These are phyloP conservation scores for Neostethus bicornis DNA, from an alignment of 2,797 vertebrate species.

Conservation along the genomic window DNA sequence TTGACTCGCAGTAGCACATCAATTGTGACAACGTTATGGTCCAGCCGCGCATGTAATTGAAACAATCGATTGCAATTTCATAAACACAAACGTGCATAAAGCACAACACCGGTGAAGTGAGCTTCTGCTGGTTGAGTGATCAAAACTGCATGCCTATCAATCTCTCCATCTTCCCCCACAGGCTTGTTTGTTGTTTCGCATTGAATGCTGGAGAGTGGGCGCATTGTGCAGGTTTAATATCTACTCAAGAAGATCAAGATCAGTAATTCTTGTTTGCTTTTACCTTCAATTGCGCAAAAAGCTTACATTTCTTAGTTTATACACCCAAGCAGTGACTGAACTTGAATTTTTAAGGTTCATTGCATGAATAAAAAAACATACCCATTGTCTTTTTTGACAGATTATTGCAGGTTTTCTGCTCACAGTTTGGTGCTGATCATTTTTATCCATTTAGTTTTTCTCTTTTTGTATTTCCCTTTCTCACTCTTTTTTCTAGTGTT, in stretches of 20 bases:
- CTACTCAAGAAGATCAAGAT: constrained; percentile 45
- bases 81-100: constrained; percentile 77
- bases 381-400: constrained; percentile 1
- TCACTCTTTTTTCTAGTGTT: constrained; percentile 37
- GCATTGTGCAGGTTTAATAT: constrained; percentile 38
- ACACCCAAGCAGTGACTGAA: not conserved
- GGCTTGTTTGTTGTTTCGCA: constrained; percentile 64
- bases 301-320: not conserved
- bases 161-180: constrained; percentile 39
- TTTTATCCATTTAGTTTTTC: not conserved
- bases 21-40: constrained; percentile 65
- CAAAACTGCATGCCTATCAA: constrained; percentile 69
- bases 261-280: too few species aligned
- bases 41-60: constrained; percentile 73
- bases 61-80: constrained; percentile 77
- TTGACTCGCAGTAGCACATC: constrained; percentile 62
- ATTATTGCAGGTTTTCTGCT: not conserved
- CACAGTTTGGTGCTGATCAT: not conserved
- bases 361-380: not conserved
- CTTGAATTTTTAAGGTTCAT: not conserved
- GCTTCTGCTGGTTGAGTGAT: constrained; percentile 70
- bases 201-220: constrained; percentile 45
- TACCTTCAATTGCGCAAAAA: constrained; percentile 45
- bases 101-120: constrained; percentile 62
- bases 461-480: not conserved